phyloP scores from a whole-genome alignment of 2,113 vertebrate species.

The Solenodon paradoxus region DNA sequence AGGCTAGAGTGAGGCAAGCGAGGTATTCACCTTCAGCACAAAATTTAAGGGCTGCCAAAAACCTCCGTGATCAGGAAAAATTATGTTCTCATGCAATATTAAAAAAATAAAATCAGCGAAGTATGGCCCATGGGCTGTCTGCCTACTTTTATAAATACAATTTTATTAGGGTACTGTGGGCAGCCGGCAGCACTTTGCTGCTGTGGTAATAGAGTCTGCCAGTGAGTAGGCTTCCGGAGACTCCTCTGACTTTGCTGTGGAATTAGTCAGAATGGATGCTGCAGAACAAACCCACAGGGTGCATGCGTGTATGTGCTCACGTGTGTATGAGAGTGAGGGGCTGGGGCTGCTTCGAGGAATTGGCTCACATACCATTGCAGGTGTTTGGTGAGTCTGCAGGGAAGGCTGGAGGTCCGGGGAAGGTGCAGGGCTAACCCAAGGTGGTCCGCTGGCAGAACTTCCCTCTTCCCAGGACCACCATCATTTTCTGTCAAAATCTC shows the following conservation, averaged over 20 bases:
- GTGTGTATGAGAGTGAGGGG: background rate
- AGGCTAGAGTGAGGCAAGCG: background rate
- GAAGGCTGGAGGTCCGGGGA: background rate
- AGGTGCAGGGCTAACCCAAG: too few relatives aligned
- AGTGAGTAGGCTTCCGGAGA: background rate
- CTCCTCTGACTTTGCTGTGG: background rate
- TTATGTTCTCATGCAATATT: background rate
- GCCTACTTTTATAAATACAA: background rate
- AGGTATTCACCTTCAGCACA: background rate
- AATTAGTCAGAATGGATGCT: background rate
- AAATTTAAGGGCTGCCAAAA: background rate
- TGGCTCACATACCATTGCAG: background rate
- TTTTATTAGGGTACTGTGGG: background rate
- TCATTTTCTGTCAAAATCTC: background rate
- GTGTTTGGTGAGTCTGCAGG: background rate
- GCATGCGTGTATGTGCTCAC: background rate
- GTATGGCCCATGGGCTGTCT: background rate
- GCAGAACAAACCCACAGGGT: background rate
- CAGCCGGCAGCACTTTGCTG: background rate
- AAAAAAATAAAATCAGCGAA: background rate
- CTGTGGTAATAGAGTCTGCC: background rate
- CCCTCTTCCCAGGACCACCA: background rate
- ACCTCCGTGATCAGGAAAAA: background rate
- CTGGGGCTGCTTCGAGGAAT: background rate
- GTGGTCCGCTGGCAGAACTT: background rate